Evolutionary conservation across 2,113 vertebrate genomes (phyloP).

Genomic region (Muntiacus reevesi): DNA sequence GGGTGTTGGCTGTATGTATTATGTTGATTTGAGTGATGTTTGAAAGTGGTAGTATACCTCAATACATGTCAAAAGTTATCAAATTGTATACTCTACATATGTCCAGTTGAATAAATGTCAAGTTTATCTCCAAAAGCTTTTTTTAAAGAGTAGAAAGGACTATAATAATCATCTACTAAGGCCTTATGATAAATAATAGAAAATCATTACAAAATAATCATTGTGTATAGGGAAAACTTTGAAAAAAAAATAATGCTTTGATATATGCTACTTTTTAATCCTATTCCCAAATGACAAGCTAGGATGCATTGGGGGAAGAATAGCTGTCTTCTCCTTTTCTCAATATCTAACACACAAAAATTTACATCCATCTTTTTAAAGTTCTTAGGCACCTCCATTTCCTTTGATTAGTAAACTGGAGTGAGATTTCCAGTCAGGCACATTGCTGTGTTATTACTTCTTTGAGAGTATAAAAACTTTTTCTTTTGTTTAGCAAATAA

Average conservation of each 20-base stretch:
- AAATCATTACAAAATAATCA: neutral
- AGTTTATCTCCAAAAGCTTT: neutral
- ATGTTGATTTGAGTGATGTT: neutral
- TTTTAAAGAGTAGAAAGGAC: neutral
- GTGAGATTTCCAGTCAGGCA: neutral
- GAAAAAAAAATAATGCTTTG: neutral
- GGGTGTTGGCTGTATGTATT: neutral
- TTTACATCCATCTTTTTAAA: neutral
- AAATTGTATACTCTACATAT: neutral
- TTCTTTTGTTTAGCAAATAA: neutral
- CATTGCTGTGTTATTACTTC: neutral
- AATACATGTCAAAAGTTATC: neutral
- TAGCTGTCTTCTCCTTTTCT: neutral
- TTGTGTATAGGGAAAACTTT: neutral
- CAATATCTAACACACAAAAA: neutral
- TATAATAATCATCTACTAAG: neutral
- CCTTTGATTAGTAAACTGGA: neutral
- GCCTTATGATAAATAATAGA: neutral
- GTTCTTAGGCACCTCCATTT: neutral
- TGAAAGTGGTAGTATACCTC: neutral
- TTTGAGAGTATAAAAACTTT: neutral
- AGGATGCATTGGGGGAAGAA: neutral
- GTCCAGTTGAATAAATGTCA: neutral
- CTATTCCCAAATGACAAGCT: neutral
- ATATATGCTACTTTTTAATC: neutral